These are phyloP conservation scores for Oncorhynchus gorbuscha DNA, from an alignment of 2,113 vertebrate genomes.

Conservation along the genomic window DNA sequence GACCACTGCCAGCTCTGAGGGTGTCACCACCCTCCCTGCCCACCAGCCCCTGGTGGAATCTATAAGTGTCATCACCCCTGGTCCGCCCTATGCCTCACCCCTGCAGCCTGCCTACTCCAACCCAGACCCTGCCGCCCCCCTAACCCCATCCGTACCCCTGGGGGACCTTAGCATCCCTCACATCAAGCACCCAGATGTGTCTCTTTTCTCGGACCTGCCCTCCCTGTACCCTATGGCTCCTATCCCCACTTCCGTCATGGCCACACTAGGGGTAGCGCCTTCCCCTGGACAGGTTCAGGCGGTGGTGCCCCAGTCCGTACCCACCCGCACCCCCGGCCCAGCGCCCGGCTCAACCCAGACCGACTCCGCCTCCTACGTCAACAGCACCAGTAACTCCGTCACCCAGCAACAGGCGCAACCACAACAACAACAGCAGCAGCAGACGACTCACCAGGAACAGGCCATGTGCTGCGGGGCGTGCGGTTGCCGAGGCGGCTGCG, in stretches of 20 bases:
- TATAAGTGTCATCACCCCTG: constrained; percentile 76
- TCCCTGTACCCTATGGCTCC: constrained; percentile 75
- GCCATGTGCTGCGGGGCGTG: constrained; percentile 84
- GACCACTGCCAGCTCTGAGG: constrained; percentile 58
- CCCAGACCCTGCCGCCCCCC: constrained; percentile 61
- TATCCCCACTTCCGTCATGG: constrained; percentile 69
- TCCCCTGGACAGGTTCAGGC: constrained; percentile 76
- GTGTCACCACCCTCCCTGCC: constrained; percentile 59
- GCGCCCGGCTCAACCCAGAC: constrained; percentile 87
- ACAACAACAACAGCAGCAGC: constrained; percentile 58
- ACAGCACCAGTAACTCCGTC: constrained; percentile 47
- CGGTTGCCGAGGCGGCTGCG: constrained; percentile 80
- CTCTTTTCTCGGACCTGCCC: constrained; percentile 74
- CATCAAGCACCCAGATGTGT: constrained; percentile 78
- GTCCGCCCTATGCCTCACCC: constrained; percentile 56
- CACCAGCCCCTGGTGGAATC: constrained; percentile 74
- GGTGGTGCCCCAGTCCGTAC: constrained; percentile 78
- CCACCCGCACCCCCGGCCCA: constrained; percentile 86
- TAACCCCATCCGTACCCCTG: constrained; percentile 75
- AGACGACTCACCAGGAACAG: constrained; percentile 65
- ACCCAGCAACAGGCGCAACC: constrained; percentile 28
- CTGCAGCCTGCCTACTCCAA: constrained; percentile 62
- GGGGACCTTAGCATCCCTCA: constrained; percentile 77
- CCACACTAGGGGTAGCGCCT: constrained; percentile 64
- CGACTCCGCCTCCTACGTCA: constrained; percentile 86